Conservation (phyloP, 1,140 invertebrate species). For the Hyles vespertilio region DNA sequence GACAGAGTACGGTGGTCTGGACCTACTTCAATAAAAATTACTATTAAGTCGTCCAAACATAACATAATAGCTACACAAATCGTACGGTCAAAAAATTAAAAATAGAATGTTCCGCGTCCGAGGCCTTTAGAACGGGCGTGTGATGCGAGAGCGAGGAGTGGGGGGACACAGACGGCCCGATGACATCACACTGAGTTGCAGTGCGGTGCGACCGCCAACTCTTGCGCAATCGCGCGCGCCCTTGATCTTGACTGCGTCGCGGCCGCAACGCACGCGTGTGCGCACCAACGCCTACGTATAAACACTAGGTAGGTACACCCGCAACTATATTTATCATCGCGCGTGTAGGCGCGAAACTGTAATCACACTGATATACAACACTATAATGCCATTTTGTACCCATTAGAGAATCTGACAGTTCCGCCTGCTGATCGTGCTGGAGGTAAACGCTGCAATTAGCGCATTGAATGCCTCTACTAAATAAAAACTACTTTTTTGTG, state of each 20-base stretch:
- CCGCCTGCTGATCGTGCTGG: constrained; percentile 24
- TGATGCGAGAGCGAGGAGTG: constrained; percentile 34
- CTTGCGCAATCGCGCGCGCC: constrained; percentile 68
- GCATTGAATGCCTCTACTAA: constrained; percentile 9
- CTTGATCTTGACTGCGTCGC: constrained; percentile 74
- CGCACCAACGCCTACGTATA: constrained; percentile 50
- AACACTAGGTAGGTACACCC: constrained; percentile 45
- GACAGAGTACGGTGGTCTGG: not conserved
- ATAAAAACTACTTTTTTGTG: not conserved
- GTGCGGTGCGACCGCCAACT: constrained; percentile 66
- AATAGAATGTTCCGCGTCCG: constrained; percentile 66
- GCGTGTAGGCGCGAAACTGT: constrained; percentile 62
- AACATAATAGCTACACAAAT: constrained; percentile 18
- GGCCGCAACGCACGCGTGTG: constrained; percentile 57
- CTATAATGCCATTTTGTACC: constrained; percentile 27
- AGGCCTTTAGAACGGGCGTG: constrained; percentile 57
- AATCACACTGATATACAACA: constrained; percentile 41
- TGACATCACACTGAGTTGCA: constrained; percentile 68
- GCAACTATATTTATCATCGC: constrained; percentile 66
- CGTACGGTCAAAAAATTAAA: constrained; percentile 52
- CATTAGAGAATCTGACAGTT: constrained; percentile 33
- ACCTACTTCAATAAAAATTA: constrained; percentile 7
- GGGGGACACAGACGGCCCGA: constrained; percentile 49
- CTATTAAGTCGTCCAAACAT: constrained; percentile 5
- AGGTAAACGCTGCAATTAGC: constrained; percentile 27